phyloP scores from a whole-genome alignment of 2,113 vertebrate genomes.

The Pongo pygmaeus region DNA sequence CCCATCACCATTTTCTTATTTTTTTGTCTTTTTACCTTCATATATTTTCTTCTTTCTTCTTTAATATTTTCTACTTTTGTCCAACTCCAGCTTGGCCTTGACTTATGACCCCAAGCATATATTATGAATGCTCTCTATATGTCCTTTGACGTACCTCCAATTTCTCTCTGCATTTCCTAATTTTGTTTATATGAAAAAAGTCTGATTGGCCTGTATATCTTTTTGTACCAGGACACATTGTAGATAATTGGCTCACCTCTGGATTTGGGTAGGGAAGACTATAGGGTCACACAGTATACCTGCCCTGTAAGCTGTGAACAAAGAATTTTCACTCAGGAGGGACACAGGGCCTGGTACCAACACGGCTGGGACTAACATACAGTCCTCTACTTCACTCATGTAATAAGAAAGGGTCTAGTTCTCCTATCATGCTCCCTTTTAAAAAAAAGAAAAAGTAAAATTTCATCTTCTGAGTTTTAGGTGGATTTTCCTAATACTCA shows the following conservation, averaged over 20 bases:
- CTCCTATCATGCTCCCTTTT: background rate
- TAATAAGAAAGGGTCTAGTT: background rate
- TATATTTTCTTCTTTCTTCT: background rate
- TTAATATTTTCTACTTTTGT: background rate
- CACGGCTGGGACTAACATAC: background rate
- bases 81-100: background rate
- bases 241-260: background rate
- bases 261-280: background rate
- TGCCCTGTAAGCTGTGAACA: background rate
- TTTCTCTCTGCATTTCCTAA: background rate
- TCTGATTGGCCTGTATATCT: background rate
- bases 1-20: background rate
- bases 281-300: background rate
- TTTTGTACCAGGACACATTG: background rate
- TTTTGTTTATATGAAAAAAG: background rate
- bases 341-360: background rate
- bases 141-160: background rate
- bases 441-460: background rate
- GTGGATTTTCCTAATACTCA: background rate
- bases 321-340: background rate
- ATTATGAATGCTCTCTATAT: background rate
- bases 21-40: background rate
- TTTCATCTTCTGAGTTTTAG: background rate
- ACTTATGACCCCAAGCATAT: background rate
- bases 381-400: background rate